These are phyloP conservation scores for Lynx canadensis DNA, from an alignment of 2,113 vertebrate species.

Conservation along the genomic window DNA sequence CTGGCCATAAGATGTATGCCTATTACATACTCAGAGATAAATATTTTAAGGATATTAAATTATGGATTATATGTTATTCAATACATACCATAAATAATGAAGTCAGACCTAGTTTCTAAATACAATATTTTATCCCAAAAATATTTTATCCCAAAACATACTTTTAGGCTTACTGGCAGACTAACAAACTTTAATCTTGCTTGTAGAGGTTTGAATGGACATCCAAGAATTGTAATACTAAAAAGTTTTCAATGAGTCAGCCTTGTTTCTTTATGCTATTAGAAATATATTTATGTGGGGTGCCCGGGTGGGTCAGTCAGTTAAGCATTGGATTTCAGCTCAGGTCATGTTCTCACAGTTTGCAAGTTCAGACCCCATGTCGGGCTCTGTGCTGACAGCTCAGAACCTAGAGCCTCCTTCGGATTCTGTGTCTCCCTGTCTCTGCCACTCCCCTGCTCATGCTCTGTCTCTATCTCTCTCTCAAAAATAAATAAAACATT, in stretches of 20 bases:
- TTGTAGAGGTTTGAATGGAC: not conserved
- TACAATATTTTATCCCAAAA: constrained; percentile 12
- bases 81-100: constrained; percentile 56
- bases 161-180: not conserved
- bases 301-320: no score
- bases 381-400: no score
- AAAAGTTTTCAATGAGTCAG: constrained; percentile 11
- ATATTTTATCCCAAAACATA: constrained; percentile 23
- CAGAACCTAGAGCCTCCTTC: no score
- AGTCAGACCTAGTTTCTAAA: constrained; percentile 26
- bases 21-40: constrained; percentile 34
- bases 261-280: constrained; percentile 24
- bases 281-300: not conserved
- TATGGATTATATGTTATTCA: constrained; percentile 43
- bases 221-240: not conserved
- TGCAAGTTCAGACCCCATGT: no score
- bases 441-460: no score
- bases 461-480: no score
- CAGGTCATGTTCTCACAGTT: no score
- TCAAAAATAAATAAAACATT: no score
- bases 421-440: no score
- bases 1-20: not conserved
- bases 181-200: not conserved
- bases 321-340: no score
- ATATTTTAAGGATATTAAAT: constrained; percentile 45